A percentile compares a stretch with the other conserved stretches of the same genome.
Conservation (phyloP, 2,113 vertebrate species). For the Corynorhinus townsendii region DNA sequence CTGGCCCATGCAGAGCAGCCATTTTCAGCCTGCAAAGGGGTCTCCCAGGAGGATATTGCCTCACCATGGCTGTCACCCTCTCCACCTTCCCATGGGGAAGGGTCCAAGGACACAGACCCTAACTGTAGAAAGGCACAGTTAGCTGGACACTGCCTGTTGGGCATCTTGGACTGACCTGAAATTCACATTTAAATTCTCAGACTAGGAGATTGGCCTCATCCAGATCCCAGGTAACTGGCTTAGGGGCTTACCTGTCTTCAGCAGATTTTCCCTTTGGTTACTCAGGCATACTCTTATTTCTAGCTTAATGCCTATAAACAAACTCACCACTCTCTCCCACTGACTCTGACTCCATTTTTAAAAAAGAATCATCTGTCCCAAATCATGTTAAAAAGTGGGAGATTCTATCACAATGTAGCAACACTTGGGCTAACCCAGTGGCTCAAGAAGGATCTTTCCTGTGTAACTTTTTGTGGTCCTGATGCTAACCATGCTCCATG, state of each 20-base stretch:
- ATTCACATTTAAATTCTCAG: slow-evolving; percentile 11
- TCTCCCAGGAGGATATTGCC: background rate
- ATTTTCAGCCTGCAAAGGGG: background rate
- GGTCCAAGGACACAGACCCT: background rate
- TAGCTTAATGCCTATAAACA: background rate
- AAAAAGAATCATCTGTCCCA: slow-evolving; percentile 4
- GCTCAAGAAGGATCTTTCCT: background rate
- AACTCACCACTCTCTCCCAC: background rate
- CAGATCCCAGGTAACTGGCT: slow-evolving; percentile 33
- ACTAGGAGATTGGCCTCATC: background rate
- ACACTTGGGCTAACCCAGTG: background rate
- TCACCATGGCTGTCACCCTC: background rate
- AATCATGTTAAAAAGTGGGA: background rate
- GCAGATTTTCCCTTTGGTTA: slow-evolving; percentile 24
- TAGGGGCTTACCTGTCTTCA: slow-evolving; percentile 1
- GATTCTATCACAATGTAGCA: slow-evolving; percentile 9
- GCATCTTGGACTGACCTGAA: background rate
- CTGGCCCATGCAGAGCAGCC: background rate
- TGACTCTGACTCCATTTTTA: background rate
- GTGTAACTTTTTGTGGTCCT: background rate
- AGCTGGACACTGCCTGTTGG: background rate
- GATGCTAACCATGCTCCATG: background rate
- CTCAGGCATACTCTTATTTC: slow-evolving; percentile 4
- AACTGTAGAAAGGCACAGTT: background rate
- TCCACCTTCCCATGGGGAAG: background rate